Evolutionary conservation across 2,113 vertebrate genomes (phyloP).

Genomic region (Oncorhynchus clarkii): DNA sequence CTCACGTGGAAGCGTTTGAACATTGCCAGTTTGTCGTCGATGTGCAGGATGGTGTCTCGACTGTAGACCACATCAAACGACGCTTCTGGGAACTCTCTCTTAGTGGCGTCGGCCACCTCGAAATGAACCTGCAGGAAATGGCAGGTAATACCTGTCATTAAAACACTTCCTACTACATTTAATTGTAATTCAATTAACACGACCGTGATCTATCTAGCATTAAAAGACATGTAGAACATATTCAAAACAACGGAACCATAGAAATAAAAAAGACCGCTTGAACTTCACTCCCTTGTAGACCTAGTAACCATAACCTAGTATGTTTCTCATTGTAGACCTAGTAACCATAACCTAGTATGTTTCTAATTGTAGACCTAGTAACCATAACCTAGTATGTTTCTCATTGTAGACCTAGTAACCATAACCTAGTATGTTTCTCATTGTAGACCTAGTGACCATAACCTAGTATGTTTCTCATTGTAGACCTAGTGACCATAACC

Average conservation of each 20-base stretch:
- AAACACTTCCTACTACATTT: not conserved
- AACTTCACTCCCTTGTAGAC: no score
- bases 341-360: no score
- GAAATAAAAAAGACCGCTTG: no score
- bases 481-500: no score
- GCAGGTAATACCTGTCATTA: not conserved
- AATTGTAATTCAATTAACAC: not conserved
- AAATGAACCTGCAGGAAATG: conserved; percentile 74
- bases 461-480: no score
- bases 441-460: no score
- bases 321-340: no score
- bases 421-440: no score
- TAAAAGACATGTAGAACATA: not conserved
- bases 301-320: no score
- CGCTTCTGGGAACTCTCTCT: conserved; percentile 72
- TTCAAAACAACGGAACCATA: not conserved
- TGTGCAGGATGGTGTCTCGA: conserved; percentile 82
- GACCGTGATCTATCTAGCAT: not conserved
- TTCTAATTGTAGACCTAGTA: no score
- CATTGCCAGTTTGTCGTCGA: conserved; percentile 75
- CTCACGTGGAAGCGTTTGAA: conserved; percentile 78
- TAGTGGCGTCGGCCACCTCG: conserved; percentile 81
- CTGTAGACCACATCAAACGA: conserved; percentile 83
- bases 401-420: no score
- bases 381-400: no score